Conservation (phyloP, 1,140 invertebrate species). For the Acromyrmex charruanus region DNA sequence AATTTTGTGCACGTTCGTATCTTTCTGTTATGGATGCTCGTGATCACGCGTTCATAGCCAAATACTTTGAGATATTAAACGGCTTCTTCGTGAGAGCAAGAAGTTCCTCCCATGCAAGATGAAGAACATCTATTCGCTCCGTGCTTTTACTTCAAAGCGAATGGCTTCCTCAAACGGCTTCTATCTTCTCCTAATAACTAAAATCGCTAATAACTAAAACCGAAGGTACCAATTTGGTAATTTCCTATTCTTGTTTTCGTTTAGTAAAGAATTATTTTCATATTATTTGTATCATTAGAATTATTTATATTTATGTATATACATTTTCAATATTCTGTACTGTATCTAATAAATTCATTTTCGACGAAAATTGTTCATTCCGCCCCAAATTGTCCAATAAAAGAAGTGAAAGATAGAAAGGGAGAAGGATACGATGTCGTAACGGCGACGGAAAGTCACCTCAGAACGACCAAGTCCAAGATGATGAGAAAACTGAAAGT, state of each 20-base stretch:
- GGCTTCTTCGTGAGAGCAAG: background rate
- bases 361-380: background rate
- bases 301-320: too few species aligned
- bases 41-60: background rate
- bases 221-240: too few species aligned
- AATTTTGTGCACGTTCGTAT: background rate
- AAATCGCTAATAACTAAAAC: too few species aligned
- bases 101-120: background rate
- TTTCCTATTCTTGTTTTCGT: too few species aligned
- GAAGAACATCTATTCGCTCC: background rate
- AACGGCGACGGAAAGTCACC: too few species aligned
- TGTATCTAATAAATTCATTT: background rate
- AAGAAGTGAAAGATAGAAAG: background rate
- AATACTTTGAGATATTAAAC: constrained; percentile 7
- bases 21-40: constrained; percentile 14
- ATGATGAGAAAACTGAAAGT: background rate
- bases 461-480: background rate
- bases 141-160: background rate
- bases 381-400: background rate
- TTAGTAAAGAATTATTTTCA: too few species aligned
- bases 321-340: too few species aligned
- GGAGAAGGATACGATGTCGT: too few species aligned
- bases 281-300: too few species aligned
- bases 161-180: background rate
- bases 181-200: background rate